Evolutionary conservation across 1,140 invertebrate species (phyloP).

Genomic region (Dendroctonus ponderosae): DNA sequence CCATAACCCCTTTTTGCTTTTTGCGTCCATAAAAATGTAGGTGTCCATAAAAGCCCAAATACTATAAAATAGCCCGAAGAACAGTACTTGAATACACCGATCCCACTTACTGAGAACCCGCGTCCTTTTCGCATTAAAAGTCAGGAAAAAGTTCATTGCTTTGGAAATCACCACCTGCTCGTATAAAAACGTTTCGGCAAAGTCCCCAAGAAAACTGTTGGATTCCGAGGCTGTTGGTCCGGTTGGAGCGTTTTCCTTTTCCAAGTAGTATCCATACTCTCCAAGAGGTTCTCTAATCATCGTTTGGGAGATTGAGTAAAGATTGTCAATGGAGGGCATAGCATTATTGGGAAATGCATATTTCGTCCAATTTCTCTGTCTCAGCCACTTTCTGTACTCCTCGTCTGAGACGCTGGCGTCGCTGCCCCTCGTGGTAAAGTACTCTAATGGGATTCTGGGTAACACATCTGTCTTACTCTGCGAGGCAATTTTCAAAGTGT

Average conservation of each 20-base stretch:
- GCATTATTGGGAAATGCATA: not conserved
- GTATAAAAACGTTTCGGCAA: slow-evolving; percentile 13
- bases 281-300: not conserved
- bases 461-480: not conserved
- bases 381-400: slow-evolving; percentile 19
- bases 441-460: not conserved
- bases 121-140: slow-evolving; percentile 9
- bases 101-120: not conserved
- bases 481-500: not conserved
- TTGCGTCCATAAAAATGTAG: too few relatives aligned
- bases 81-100: slow-evolving; percentile 2
- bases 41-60: not conserved
- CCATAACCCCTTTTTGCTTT: too few relatives aligned
- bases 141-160: slow-evolving; percentile 10
- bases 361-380: slow-evolving; percentile 8
- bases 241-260: not conserved
- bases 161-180: slow-evolving; percentile 20
- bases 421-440: not conserved
- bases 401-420: slow-evolving; percentile 12
- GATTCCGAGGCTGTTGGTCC: not conserved
- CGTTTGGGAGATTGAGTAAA: slow-evolving; percentile 1
- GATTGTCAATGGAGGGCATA: not conserved
- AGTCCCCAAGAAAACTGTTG: not conserved
- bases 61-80: slow-evolving; percentile 8
- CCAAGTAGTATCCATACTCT: not conserved